Percentiles rank a stretch among this genome's conserved stretches.
Conservation (phyloP, 2,888 invertebrate species). For the Xanthia togata region DNA sequence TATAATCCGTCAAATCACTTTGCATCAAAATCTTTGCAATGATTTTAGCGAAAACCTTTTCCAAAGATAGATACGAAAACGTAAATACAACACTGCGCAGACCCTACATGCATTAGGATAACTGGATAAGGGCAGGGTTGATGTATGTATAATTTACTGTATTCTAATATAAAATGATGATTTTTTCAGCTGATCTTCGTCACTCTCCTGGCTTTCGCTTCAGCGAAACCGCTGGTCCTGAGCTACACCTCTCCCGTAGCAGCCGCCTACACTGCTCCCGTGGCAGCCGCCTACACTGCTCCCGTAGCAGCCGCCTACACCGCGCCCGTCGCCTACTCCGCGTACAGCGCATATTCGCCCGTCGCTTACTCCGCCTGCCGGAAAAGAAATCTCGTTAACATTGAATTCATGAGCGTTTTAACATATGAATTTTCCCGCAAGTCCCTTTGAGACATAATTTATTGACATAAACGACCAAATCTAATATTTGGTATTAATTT, state of each 20-base stretch:
- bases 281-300: constrained; percentile 77
- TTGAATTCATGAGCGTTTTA: neutral
- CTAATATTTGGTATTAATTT: neutral
- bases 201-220: constrained; percentile 87
- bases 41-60: neutral
- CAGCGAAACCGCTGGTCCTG: constrained; percentile 73
- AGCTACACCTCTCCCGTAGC: constrained; percentile 76
- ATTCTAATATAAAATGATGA: neutral
- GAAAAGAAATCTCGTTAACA: constrained; percentile 7
- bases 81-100: neutral
- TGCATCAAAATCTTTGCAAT: neutral
- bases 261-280: constrained; percentile 76
- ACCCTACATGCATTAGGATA: too few species aligned
- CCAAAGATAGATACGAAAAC: neutral
- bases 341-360: constrained; percentile 76
- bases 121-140: neutral
- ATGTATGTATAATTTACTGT: neutral
- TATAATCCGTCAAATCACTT: too few species aligned
- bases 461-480: neutral
- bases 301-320: constrained; percentile 80
- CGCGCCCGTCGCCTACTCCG: constrained; percentile 81
- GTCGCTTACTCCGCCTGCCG: constrained; percentile 78
- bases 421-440: neutral
- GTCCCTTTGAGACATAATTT: neutral
- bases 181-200: constrained; percentile 87